Evolutionary conservation across 1,140 invertebrate genomes (phyloP).

Genomic region (Drosophila bipectinata): DNA sequence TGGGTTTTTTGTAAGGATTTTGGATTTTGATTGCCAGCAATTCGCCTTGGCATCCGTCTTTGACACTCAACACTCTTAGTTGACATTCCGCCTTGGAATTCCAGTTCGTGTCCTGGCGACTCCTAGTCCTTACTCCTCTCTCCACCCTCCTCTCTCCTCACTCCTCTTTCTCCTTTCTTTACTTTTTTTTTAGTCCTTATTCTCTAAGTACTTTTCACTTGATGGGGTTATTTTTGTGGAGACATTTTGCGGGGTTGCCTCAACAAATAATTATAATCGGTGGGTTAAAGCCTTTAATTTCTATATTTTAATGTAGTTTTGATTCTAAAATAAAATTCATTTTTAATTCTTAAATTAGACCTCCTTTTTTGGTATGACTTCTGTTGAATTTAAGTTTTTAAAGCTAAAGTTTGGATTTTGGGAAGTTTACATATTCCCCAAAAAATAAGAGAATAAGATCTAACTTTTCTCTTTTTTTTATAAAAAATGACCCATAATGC

Average conservation of each 20-base stretch:
- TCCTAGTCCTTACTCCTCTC: not conserved
- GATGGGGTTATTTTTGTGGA: conserved; percentile 15
- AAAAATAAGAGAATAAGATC: too few species aligned
- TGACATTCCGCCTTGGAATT: conserved; percentile 48
- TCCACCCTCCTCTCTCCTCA: not conserved
- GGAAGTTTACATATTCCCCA: too few species aligned
- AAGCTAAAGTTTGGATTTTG: too few species aligned
- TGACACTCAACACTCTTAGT: conserved; percentile 50
- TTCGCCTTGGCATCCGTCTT: conserved; percentile 45
- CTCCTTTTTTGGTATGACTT: too few species aligned
- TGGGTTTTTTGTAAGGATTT: conserved; percentile 25
- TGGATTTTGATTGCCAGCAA: conserved; percentile 52
- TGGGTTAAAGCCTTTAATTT: not conserved
- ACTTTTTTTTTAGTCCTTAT: not conserved
- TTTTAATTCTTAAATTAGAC: too few species aligned
- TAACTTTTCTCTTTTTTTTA: too few species aligned
- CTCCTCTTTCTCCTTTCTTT: not conserved
- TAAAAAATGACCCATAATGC: too few species aligned
- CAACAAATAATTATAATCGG: not conserved
- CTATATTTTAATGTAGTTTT: too few species aligned
- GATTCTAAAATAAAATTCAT: too few species aligned
- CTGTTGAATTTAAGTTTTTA: too few species aligned
- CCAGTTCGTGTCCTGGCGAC: conserved; percentile 19
- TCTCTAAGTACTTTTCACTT: not conserved
- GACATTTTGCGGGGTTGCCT: not conserved